These are phyloP conservation scores for Austrofundulus limnaeus DNA, from an alignment of 2,113 vertebrate species.

Conservation along the genomic window DNA sequence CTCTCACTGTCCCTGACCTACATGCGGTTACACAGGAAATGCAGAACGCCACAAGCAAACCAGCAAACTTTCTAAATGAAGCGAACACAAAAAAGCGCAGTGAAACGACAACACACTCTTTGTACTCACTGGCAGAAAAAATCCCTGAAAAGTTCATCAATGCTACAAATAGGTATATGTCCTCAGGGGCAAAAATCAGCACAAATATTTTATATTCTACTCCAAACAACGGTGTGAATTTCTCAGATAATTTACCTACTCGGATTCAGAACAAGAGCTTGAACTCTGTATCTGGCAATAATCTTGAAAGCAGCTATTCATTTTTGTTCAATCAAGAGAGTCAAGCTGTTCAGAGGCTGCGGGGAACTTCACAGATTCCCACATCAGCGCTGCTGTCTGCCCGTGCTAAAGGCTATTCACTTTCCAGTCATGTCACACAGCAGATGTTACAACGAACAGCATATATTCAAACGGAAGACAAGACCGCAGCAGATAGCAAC, in stretches of 20 bases:
- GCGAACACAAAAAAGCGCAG: constrained; percentile 26
- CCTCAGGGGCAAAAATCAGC: constrained; percentile 13
- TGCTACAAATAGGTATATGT: constrained; percentile 11
- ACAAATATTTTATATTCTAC: constrained; percentile 4
- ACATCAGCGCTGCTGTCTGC: constrained; percentile 49
- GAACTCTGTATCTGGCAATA: constrained; percentile 12
- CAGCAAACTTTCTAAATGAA: constrained; percentile 16
- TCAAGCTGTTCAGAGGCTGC: constrained; percentile 53
- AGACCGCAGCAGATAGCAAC: constrained; percentile 13
- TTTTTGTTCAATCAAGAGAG: constrained; percentile 39
- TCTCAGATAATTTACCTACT: constrained; percentile 24
- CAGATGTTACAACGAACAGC: constrained; percentile 40
- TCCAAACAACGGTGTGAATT: constrained; percentile 11
- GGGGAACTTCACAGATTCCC: constrained; percentile 33
- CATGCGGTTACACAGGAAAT: constrained; percentile 12
- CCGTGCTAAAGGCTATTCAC: constrained; percentile 38
- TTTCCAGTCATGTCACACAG: constrained; percentile 54
- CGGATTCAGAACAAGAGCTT: constrained; percentile 9
- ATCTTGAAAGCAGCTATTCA: constrained; percentile 37
- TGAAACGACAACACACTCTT: constrained; percentile 19
- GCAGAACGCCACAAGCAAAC: constrained; percentile 18
- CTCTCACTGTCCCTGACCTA: constrained; percentile 18
- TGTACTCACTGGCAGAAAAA: constrained; percentile 16
- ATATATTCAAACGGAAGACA: constrained; percentile 24
- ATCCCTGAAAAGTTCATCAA: constrained; percentile 17